phyloP scores from a whole-genome alignment of 2,888 invertebrate species.

The Acrobasis repandana region DNA sequence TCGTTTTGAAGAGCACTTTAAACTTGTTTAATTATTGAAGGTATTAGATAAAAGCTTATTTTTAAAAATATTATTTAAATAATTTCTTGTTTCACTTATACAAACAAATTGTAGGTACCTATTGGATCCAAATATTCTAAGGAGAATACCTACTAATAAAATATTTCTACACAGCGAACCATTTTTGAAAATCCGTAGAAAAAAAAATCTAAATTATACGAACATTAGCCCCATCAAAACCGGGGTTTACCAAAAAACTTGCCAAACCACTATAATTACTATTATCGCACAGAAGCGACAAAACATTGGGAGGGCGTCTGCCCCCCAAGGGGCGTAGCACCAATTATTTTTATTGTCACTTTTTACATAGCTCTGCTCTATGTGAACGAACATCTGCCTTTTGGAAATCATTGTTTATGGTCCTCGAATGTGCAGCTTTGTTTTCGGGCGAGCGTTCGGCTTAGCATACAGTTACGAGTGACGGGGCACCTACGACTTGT shows the following conservation, averaged over 20 bases:
- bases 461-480: not conserved
- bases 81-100: too few relatives aligned
- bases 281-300: not conserved
- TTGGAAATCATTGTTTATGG: not conserved
- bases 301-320: not conserved
- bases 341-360: conserved; percentile 8
- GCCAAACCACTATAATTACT: conserved; percentile 5
- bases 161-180: too few relatives aligned
- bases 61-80: too few relatives aligned
- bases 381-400: conserved; percentile 9
- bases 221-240: not conserved
- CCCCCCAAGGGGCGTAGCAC: conserved; percentile 1
- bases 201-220: too few relatives aligned
- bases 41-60: too few relatives aligned
- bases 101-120: too few relatives aligned
- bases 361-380: conserved; percentile 3
- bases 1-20: too few relatives aligned
- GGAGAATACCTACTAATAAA: too few relatives aligned
- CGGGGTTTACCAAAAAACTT: conserved; percentile 6
- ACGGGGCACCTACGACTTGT: not conserved
- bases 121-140: too few relatives aligned
- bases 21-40: too few relatives aligned
- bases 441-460: not conserved
- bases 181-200: too few relatives aligned
- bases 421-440: not conserved